Base-by-base conservation (phyloP, 2,888 invertebrate genomes). In the Amitus sp. region DNA sequence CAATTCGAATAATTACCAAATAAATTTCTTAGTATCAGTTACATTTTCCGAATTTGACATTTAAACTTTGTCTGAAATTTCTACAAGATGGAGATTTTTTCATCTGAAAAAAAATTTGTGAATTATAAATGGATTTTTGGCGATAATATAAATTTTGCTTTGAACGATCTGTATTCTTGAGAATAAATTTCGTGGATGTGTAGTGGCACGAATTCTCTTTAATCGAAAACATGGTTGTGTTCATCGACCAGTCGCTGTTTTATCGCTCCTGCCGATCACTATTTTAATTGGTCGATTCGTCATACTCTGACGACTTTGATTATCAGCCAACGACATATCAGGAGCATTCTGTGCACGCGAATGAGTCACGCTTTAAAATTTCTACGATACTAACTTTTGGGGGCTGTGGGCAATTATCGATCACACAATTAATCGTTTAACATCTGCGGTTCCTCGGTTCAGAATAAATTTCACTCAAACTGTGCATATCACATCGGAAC, bases 251-350 rank as follows among this genome's bases (percentile, higher is more conserved):
- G 72, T 68, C 72, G 71, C 57, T 60, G 67, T 65, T 74, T 79
- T 78, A 80, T 81, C 80, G 71, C 68, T 64, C 68, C 72, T 49
- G 69, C 71, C 73, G 75, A 77, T 81, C 80, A 77, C 76, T 73
- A 75, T 77, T 79, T 77, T 81, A 81, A 81, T 82, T 82, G 79
- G 78, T 70, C 77, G 77, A 81, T 82, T 82, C 81, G 81, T 81
- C 80, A 82, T 82, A 76, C 76, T 74, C 73, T 73, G 72, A 76
- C 74, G 77, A 81, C 78, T 79, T 79, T 77, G 79, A 80, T 80
- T 80, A 82, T 80, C 79, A 79, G 76, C 71, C 70, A 74, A 77
- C 73, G 75, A 68, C 70, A 67, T 76, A 77, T 76, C 76, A 73
- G 72, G 70, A 54, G 69, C 60, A 65, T 50, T 53, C 37, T 73